Evolutionary conservation across 2,113 vertebrate genomes (phyloP).

Genomic region (Taxidea taxus): DNA sequence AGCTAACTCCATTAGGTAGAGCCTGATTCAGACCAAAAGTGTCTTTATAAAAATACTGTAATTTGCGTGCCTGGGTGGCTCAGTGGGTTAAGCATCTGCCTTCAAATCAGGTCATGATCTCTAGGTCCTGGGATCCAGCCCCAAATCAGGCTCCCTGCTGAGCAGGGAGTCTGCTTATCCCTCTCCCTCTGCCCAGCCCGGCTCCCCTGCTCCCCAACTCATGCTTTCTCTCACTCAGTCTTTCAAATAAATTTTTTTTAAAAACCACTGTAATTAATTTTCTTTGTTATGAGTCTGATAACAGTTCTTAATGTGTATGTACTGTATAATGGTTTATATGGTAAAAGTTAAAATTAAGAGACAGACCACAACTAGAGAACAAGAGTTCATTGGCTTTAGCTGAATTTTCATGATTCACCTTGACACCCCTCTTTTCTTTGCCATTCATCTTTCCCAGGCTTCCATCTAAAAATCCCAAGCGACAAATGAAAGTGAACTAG

Average conservation of each 20-base stretch:
- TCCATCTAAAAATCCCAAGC: not conserved
- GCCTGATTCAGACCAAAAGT: not conserved
- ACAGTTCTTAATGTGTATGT: not conserved
- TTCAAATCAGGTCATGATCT: too few species aligned
- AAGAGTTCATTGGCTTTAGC: not conserved
- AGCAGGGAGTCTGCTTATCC: too few species aligned
- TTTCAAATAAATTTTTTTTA: too few species aligned
- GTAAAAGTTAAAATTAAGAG: not conserved
- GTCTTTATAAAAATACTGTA: not conserved
- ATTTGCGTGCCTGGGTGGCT: not conserved
- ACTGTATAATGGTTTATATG: not conserved
- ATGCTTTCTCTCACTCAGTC: too few species aligned
- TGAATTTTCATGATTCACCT: conserved; percentile 18
- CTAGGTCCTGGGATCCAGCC: too few species aligned
- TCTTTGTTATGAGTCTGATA: not conserved
- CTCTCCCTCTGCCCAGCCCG: too few species aligned
- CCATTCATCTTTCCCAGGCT: conserved; percentile 5
- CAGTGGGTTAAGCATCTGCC: too few species aligned
- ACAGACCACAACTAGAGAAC: not conserved
- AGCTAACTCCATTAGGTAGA: not conserved
- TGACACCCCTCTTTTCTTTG: not conserved
- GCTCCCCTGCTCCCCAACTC: too few species aligned
- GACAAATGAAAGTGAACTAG: conserved; percentile 10
- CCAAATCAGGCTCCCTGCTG: too few species aligned
- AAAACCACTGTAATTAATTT: not conserved